These are phyloP conservation scores for Hemibagrus wyckioides DNA, from an alignment of 2,113 vertebrate species.

Conservation along the genomic window DNA sequence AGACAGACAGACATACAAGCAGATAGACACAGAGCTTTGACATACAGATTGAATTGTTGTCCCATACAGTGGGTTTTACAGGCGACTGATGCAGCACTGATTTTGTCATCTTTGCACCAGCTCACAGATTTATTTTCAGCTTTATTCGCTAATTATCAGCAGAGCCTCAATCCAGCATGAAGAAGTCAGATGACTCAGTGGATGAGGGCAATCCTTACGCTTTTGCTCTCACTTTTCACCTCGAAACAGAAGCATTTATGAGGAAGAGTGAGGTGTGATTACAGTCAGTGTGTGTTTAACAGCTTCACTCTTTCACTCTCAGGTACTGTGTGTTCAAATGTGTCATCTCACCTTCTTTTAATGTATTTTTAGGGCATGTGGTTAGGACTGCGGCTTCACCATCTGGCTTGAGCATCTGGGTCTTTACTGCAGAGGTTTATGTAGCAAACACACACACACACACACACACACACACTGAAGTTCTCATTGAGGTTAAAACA, in stretches of 20 bases:
- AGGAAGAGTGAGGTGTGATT: slow-evolving; percentile 1
- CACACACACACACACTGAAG: neutral
- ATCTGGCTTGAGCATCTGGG: slow-evolving; percentile 32
- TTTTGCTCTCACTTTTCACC: slow-evolving; percentile 4
- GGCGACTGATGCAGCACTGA: neutral
- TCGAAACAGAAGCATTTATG: neutral
- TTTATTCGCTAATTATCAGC: slow-evolving; percentile 42
- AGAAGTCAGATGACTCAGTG: slow-evolving; percentile 36
- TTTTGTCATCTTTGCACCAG: neutral
- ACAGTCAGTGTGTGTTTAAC: neutral
- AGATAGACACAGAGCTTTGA: neutral
- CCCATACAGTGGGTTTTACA: neutral
- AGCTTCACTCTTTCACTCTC: slow-evolving; percentile 3
- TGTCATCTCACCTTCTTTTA: neutral
- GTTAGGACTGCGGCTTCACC: slow-evolving; percentile 1
- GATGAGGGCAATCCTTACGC: neutral
- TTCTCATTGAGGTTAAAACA: neutral
- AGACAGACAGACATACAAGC: neutral
- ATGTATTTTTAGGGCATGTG: slow-evolving; percentile 16
- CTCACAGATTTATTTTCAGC: slow-evolving; percentile 29
- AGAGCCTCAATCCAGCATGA: slow-evolving; percentile 26
- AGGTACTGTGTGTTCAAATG: neutral
- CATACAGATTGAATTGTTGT: neutral
- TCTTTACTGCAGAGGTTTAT: slow-evolving; percentile 28
- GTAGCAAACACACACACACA: slow-evolving; percentile 15